These are phyloP conservation scores for Pantala flavescens DNA, from an alignment of 1,140 invertebrate species.

Conservation along the genomic window DNA sequence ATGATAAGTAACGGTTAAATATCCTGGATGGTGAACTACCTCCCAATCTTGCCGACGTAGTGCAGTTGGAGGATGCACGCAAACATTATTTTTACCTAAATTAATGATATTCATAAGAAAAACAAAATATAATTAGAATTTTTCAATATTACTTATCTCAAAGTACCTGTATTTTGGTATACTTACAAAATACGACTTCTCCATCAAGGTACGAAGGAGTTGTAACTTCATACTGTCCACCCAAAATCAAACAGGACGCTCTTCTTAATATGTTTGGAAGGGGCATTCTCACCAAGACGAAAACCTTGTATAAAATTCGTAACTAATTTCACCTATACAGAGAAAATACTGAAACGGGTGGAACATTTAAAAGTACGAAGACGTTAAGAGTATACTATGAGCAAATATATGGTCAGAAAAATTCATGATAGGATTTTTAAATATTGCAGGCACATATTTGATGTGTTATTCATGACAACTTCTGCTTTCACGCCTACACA, in stretches of 20 bases:
- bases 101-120: background rate
- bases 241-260: conserved; percentile 65
- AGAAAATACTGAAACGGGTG: no score
- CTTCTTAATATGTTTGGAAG: conserved; percentile 60
- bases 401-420: no score
- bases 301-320: no score
- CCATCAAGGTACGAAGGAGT: conserved; percentile 59
- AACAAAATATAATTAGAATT: background rate
- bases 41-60: conserved; percentile 61
- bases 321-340: no score
- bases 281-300: conserved; percentile 45
- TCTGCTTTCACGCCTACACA: no score
- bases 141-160: background rate
- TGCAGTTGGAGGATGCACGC: conserved; percentile 81
- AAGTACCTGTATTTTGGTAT: background rate
- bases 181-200: conserved; percentile 71
- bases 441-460: no score
- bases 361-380: no score
- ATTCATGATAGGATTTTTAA: no score
- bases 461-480: no score
- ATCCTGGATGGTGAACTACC: conserved; percentile 81
- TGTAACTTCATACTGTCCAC: conserved; percentile 48
- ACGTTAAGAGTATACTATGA: no score
- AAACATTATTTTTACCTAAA: conserved; percentile 74
- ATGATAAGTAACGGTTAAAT: conserved; percentile 75